phyloP scores from a whole-genome alignment of 2,113 vertebrate species.

The Delphinapterus leucas region DNA sequence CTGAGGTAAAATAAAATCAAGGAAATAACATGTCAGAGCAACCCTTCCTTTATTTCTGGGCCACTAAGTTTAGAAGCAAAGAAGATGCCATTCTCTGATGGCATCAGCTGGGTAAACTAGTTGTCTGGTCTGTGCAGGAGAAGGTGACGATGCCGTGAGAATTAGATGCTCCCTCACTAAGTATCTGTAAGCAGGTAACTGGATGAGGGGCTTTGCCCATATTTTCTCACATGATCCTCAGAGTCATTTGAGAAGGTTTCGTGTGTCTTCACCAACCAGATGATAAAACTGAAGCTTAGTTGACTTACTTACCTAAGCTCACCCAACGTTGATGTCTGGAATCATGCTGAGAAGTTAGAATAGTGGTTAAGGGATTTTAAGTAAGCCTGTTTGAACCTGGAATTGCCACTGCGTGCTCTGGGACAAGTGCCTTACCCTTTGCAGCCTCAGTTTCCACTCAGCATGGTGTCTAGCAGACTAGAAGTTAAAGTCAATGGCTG shows the following conservation, averaged over 20 bases:
- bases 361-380: not conserved
- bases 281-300: not conserved
- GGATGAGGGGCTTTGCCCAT: not conserved
- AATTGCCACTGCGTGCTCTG: not conserved
- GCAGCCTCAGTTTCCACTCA: not conserved
- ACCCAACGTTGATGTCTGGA: not conserved
- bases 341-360: not conserved
- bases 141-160: rapidly evolving
- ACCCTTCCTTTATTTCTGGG: not conserved
- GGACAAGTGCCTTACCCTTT: not conserved
- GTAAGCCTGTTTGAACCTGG: not conserved
- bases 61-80: not conserved
- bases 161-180: not conserved
- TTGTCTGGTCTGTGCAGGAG: not conserved
- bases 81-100: not conserved
- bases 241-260: not conserved
- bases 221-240: not conserved
- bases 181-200: not conserved
- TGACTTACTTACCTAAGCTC: not conserved
- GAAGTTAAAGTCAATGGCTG: not conserved
- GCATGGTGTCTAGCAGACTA: not conserved
- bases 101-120: too few relatives aligned
- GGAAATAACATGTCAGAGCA: not conserved
- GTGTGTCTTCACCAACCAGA: not conserved
- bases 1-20: constrained; percentile 31